Evolutionary conservation across 1,140 invertebrate species (phyloP), one percentile per base, ranked within the genome.

Genomic region (Dermatophagoides farinae): DNA sequence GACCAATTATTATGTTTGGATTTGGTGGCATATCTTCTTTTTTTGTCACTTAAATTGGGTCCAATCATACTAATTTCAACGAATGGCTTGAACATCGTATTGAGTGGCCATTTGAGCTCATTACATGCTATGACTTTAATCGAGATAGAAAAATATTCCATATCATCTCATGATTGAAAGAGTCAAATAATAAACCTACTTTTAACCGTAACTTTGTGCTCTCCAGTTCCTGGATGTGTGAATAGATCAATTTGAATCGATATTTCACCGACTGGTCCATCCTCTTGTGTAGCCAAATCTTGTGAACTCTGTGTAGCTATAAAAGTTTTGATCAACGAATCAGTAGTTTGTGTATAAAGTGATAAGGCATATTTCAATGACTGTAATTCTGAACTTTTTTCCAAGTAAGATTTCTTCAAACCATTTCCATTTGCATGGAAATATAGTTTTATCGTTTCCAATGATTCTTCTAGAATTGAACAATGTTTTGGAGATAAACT

Each of bases 141-240:
- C 66, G 67, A 61, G 62, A 54, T 5, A 20, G 9, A 31, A 31
- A 31, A 31, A 31, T 31, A 4, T 31, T 31, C 31, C 2, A 31
- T 4, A 31, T 31, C 8, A 8, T 4, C 31, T 8, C 2, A 31
- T 31, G 31, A 31, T n/a, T 53, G n/a, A 14, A 53, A 47, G 8
- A 47, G 1, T n/a, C 10, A 11, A 53, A 51, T 11, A 31, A 31
- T 31, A 31, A 31, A 31, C 43, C 20, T 65, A 68, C 93, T 89
- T 88, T 98, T 99, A 11, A 97, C 90, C 11, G 91, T 97, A 61
- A 98, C 86, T 77, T 98, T 98, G 70, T 98, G 93, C 74, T 99
- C 96, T 31, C 93, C 95, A 46, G 91, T 97, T 31, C 90, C 91
- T 43, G 96, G 93, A 78, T 99, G 92, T 2, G 92, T 97, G 73